Conservation (phyloP, 92 coral and sea anemone species). For the Porites cylindrica region DNA sequence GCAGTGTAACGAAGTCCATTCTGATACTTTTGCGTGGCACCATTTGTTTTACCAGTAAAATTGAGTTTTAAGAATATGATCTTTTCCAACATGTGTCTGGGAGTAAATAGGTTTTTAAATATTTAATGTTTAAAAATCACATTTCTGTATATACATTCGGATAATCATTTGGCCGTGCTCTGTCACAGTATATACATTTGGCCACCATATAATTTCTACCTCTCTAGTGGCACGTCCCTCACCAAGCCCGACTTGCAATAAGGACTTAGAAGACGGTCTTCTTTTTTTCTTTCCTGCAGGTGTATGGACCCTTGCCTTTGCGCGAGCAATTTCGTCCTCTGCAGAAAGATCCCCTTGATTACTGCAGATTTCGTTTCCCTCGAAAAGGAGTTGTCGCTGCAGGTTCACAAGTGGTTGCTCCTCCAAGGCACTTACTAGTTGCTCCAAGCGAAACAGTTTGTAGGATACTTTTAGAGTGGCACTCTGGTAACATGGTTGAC, state of each 20-base stretch:
- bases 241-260: conserved; percentile 27
- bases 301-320: conserved; percentile 15
- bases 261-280: conserved; percentile 28
- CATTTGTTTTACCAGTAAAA: background rate
- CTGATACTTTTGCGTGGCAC: background rate
- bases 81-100: background rate
- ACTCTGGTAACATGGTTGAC: conserved; percentile 29
- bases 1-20: background rate
- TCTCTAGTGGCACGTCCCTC: conserved; percentile 47
- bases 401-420: conserved; percentile 13
- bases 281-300: conserved; percentile 17
- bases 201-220: conserved; percentile 42
- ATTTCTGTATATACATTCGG: conserved; percentile 38
- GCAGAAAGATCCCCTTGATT: conserved; percentile 13
- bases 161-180: conserved; percentile 30
- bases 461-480: conserved; percentile 27
- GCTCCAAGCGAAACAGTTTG: conserved; percentile 29
- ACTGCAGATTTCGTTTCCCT: conserved; percentile 2
- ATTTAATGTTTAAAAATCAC: conserved; percentile 19
- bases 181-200: conserved; percentile 7
- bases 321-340: conserved; percentile 26
- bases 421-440: conserved; percentile 24
- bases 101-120: background rate
- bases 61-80: background rate
- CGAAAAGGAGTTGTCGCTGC: conserved; percentile 6